phyloP scores from a whole-genome alignment of 2,797 vertebrate species.

The Spinibarbus caldwelli region DNA sequence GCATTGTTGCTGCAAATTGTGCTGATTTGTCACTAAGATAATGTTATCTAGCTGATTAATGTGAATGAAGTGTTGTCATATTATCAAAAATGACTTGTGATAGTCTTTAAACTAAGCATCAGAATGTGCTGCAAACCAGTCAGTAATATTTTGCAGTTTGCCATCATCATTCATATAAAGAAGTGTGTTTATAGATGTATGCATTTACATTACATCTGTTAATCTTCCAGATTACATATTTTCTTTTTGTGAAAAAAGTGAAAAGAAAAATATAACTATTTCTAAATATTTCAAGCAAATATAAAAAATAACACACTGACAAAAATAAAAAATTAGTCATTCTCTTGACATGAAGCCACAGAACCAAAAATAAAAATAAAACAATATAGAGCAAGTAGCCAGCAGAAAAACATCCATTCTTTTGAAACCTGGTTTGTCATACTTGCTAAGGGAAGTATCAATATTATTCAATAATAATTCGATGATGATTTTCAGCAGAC shows the following conservation, averaged over 20 bases:
- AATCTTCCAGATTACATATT: neutral
- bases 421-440: too few relatives aligned
- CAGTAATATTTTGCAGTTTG: neutral
- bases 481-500: too few relatives aligned
- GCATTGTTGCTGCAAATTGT: neutral
- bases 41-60: neutral
- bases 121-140: neutral
- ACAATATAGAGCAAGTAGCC: too few relatives aligned
- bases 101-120: neutral
- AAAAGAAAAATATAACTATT: neutral
- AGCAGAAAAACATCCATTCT: too few relatives aligned
- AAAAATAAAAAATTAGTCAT: neutral
- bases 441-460: too few relatives aligned
- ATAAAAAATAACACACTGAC: neutral
- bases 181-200: neutral
- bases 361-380: too few relatives aligned
- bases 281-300: neutral
- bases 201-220: neutral
- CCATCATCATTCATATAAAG: neutral
- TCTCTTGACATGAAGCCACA: neutral
- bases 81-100: neutral
- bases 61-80: neutral
- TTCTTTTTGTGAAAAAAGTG: neutral
- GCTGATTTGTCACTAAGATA: neutral
- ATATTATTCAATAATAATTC: too few relatives aligned